A percentile compares a stretch with the other conserved stretches of the same genome.
Evolutionary conservation across 1,140 invertebrate species (phyloP).

Genomic region (Drosophila lacteicornis): DNA sequence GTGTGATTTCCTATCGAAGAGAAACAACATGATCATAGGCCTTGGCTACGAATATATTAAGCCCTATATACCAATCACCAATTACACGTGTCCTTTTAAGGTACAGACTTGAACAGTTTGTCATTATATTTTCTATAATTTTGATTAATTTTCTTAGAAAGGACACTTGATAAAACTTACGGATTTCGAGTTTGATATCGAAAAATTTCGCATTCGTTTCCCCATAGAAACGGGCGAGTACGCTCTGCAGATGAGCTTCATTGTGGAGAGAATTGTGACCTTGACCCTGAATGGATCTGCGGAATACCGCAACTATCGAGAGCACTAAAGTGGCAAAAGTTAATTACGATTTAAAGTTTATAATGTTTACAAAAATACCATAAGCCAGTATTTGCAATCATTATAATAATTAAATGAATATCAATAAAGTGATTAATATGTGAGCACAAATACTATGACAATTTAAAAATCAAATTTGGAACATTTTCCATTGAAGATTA

Average conservation of each 20-base stretch:
- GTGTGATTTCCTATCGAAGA: conserved; percentile 21
- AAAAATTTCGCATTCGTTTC: conserved; percentile 22
- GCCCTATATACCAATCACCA: conserved; percentile 11
- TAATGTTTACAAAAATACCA: background rate
- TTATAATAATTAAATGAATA: background rate
- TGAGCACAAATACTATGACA: background rate
- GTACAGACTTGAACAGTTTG: background rate
- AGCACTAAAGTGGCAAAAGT: background rate
- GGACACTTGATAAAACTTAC: conserved; percentile 26
- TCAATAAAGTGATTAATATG: conserved; percentile 6
- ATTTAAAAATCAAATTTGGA: background rate
- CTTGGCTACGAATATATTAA: conserved; percentile 24
- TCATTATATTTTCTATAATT: background rate
- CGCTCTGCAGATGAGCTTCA: conserved; percentile 19
- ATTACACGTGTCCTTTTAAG: conserved; percentile 36
- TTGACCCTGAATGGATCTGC: conserved; percentile 24
- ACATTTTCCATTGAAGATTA: too few species aligned
- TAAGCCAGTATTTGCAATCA: background rate
- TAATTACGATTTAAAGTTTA: background rate
- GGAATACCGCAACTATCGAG: conserved; percentile 24
- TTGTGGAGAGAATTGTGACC: conserved; percentile 7
- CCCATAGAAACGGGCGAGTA: conserved; percentile 34
- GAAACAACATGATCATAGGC: conserved; percentile 22
- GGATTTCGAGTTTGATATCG: conserved; percentile 25
- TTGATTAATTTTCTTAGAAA: conserved; percentile 11